Conservation (phyloP, 2,888 invertebrate genomes). For the Drosophila borborema region DNA sequence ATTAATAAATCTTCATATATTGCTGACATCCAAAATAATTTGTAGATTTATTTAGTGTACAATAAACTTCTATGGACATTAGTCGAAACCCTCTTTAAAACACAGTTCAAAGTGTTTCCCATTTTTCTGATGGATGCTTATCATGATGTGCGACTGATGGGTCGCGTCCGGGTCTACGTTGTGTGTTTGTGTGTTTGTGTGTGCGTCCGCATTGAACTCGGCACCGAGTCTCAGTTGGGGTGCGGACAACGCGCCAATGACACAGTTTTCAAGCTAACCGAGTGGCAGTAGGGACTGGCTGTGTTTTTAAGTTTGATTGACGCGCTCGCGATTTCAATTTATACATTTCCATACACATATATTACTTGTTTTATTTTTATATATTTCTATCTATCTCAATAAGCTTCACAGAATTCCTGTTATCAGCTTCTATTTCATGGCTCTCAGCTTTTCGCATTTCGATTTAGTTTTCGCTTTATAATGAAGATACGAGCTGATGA, state of each 20-base stretch:
- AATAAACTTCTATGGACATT: conserved; percentile 18
- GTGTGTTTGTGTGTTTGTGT: too few relatives aligned
- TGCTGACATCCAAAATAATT: neutral
- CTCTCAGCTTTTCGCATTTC: conserved; percentile 4
- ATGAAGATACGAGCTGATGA: conserved; percentile 32
- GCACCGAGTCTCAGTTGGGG: conserved; percentile 31
- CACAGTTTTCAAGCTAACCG: conserved; percentile 58
- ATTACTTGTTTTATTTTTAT: neutral
- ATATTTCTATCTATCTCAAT: neutral
- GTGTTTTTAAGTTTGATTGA: conserved; percentile 53
- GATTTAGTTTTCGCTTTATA: conserved; percentile 8
- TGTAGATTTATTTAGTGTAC: neutral
- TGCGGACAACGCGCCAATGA: conserved; percentile 56
- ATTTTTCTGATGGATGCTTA: conserved; percentile 52
- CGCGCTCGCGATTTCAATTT: conserved; percentile 57
- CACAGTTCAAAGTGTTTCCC: conserved; percentile 20
- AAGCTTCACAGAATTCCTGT: conserved; percentile 16
- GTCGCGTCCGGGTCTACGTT: conserved; percentile 46
- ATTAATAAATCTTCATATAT: conserved; percentile 1
- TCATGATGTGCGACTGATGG: conserved; percentile 47
- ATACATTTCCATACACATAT: conserved; percentile 49
- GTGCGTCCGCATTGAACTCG: conserved; percentile 23
- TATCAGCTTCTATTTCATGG: conserved; percentile 55
- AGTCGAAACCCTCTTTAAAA: conserved; percentile 21
- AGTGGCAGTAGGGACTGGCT: neutral